Base-by-base conservation (phyloP, 2,888 invertebrate species). In the Bellardia pandia region DNA sequence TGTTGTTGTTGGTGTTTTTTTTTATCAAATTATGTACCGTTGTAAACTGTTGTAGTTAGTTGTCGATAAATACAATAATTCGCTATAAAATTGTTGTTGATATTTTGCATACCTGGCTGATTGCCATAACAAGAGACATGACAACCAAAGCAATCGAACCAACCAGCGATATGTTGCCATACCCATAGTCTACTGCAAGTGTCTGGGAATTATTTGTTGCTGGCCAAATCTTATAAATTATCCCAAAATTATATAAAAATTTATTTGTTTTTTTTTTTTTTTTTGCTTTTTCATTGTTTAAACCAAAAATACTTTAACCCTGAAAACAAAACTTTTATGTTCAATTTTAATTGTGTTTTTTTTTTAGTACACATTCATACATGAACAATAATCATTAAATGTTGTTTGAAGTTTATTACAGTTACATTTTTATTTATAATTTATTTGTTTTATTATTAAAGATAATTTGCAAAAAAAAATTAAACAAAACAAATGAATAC, bases 1-100 rank as follows among this genome's bases (percentile, higher is more conserved):
- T 64, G 37, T 9, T 5, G 6, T 37, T 56, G 5, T 23, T 78
- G 4, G 2, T 56, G 33, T 2, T 33, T 77, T 66, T 40, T 53
- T 51, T 75, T 58, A 85, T 77, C 82, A 75, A 86, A 86, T 86
- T 83, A 86, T 86, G 86, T 82, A 82, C 86, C 86, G 86, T 86
- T 86, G 78, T 42, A 83, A 78, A 79, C 75, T 56, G 64, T 64
- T 60, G 78, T 42, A 51, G 78, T 58, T 30, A 69, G 48, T 75
- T 76, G 75, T 75, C 71, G 71, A 30, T 62, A 72, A 71, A 80
- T 72, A 72, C 79, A 79, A 79, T 62, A 71, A 79, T 79, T 79
- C 56, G 79, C 64, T 72, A 42, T 72, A 80, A 72, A 45, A 64
- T 80, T 80, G 80, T 72, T 80, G 53, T 76, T 69, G 76, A 53